Percentiles rank a stretch among this genome's conserved stretches.
Evolutionary conservation across 2,797 vertebrate species (phyloP).

Genomic region (Epinephelus coioides): DNA sequence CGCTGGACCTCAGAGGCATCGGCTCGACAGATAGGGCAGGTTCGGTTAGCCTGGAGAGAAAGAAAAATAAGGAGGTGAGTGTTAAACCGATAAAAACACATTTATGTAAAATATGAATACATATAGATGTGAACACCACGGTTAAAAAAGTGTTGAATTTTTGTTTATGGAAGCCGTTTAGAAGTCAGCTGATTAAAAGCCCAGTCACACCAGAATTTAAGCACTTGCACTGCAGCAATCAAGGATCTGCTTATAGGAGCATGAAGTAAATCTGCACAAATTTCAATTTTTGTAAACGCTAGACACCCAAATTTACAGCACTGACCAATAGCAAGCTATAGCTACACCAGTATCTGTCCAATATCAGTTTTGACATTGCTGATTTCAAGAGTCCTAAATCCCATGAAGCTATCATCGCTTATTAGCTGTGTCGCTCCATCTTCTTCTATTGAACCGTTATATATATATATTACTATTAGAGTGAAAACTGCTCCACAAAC

Average conservation of each 20-base stretch:
- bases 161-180: background rate
- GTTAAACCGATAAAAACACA: constrained; percentile 2
- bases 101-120: background rate
- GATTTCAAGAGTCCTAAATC: background rate
- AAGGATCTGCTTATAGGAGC: background rate
- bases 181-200: background rate
- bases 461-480: too few relatives aligned
- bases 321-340: background rate
- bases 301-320: background rate
- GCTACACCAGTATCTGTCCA: background rate
- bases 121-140: too few relatives aligned
- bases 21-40: constrained; percentile 97
- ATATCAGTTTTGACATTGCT: background rate
- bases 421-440: too few relatives aligned
- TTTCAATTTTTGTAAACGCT: too few relatives aligned
- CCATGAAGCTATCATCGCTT: too few relatives aligned
- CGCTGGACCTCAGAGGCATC: constrained; percentile 97
- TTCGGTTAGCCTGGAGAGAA: constrained; percentile 92
- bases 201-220: background rate
- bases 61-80: constrained; percentile 14
- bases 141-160: background rate
- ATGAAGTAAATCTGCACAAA: too few relatives aligned
- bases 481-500: too few relatives aligned
- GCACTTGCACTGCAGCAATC: background rate
- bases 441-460: too few relatives aligned